These are phyloP conservation scores for Pituophis catenifer DNA, from an alignment of 2,113 vertebrate species.

Conservation along the genomic window DNA sequence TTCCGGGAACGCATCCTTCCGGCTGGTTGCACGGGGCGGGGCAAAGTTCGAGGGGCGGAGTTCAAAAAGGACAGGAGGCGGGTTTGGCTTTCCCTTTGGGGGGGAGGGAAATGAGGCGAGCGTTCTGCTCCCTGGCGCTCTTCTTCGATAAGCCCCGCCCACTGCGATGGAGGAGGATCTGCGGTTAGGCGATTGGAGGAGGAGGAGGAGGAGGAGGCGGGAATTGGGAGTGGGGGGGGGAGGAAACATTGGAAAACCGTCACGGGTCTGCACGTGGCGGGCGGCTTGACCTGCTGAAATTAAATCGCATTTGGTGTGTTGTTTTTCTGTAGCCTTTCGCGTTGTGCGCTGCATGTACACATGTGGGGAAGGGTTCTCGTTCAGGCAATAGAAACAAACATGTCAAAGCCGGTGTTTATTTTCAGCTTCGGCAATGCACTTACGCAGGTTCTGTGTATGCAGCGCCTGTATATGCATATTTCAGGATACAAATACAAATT, in stretches of 20 bases:
- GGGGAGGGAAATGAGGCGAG: neutral
- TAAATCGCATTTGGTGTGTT: neutral
- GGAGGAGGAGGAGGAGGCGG: neutral
- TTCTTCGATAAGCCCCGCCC: neutral
- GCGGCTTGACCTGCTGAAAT: neutral
- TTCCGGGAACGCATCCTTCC: slow-evolving; percentile 77
- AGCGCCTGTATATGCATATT: neutral
- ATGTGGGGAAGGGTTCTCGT: neutral
- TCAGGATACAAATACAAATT: neutral
- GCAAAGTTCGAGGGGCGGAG: neutral
- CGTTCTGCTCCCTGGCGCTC: neutral
- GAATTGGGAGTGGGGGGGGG: neutral
- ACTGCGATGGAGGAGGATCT: neutral
- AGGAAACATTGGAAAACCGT: too few species aligned
- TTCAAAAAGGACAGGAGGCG: neutral
- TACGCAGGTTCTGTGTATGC: neutral
- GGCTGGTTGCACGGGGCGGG: slow-evolving; percentile 34
- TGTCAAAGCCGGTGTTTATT: neutral
- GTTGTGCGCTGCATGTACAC: neutral
- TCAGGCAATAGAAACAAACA: neutral
- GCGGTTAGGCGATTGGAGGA: neutral
- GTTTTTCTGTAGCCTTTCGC: neutral
- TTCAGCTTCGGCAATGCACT: neutral
- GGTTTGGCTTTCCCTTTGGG: neutral
- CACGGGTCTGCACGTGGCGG: neutral